A percentile compares a stretch with the other conserved stretches of the same genome.
Conservation (phyloP, 1,140 invertebrate genomes). For the Pomacea maculata region DNA sequence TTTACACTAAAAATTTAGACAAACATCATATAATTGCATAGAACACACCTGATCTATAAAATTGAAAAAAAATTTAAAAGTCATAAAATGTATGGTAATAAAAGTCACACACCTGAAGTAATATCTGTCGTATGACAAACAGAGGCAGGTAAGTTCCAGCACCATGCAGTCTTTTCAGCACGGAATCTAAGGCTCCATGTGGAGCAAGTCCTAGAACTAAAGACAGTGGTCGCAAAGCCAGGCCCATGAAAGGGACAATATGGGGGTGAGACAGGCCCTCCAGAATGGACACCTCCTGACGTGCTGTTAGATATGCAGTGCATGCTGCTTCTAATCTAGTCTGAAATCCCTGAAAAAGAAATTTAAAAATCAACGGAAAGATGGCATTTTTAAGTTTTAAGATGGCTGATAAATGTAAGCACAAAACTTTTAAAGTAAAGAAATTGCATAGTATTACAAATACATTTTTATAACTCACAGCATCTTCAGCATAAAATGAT, state of each 20-base stretch:
- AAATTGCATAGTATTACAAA: too few species aligned
- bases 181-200: constrained; percentile 84
- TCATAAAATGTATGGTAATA: background rate
- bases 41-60: too few species aligned
- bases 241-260: constrained; percentile 89
- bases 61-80: too few species aligned
- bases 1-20: too few species aligned
- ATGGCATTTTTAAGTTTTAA: background rate
- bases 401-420: too few species aligned
- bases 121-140: constrained; percentile 83
- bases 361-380: background rate
- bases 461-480: too few species aligned
- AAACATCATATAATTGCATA: too few species aligned
- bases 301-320: constrained; percentile 92
- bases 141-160: constrained; percentile 83
- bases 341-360: constrained; percentile 37
- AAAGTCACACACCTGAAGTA: constrained; percentile 75
- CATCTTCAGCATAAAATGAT: too few species aligned
- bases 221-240: constrained; percentile 86
- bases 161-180: constrained; percentile 83
- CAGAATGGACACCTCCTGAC: constrained; percentile 93
- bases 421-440: too few species aligned
- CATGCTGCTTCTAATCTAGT: constrained; percentile 74
- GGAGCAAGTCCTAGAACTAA: constrained; percentile 92
- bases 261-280: constrained; percentile 86